These are phyloP conservation scores for Dryoscopus gambensis DNA, from an alignment of 2,113 vertebrate species.

Conservation along the genomic window DNA sequence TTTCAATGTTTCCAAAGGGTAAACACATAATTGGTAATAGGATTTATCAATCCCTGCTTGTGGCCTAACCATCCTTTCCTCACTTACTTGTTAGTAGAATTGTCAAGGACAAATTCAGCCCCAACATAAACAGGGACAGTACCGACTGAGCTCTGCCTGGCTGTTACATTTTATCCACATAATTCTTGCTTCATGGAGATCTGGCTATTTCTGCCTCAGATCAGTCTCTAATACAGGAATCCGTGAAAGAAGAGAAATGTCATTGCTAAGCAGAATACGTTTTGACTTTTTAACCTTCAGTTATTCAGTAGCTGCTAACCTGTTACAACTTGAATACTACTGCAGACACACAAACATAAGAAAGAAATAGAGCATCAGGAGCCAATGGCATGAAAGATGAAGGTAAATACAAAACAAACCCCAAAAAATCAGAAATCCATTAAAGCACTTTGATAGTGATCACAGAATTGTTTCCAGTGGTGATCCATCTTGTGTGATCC, in stretches of 20 bases:
- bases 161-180: neutral
- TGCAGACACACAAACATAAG: neutral
- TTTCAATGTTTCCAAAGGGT: neutral
- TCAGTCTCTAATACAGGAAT: neutral
- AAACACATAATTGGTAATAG: neutral
- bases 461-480: neutral
- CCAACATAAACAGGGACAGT: neutral
- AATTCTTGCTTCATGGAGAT: neutral
- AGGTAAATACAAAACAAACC: neutral
- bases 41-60: neutral
- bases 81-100: neutral
- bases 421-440: neutral
- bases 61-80: neutral
- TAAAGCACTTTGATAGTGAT: neutral
- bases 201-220: neutral
- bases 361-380: neutral
- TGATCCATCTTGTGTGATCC: neutral
- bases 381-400: neutral
- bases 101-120: neutral
- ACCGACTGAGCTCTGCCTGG: neutral
- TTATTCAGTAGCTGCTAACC: neutral
- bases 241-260: neutral
- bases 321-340: neutral
- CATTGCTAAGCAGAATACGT: neutral
- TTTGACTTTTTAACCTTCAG: neutral